Evolutionary conservation across 2,888 invertebrate species (phyloP).

Genomic region (Myopa testacea): DNA sequence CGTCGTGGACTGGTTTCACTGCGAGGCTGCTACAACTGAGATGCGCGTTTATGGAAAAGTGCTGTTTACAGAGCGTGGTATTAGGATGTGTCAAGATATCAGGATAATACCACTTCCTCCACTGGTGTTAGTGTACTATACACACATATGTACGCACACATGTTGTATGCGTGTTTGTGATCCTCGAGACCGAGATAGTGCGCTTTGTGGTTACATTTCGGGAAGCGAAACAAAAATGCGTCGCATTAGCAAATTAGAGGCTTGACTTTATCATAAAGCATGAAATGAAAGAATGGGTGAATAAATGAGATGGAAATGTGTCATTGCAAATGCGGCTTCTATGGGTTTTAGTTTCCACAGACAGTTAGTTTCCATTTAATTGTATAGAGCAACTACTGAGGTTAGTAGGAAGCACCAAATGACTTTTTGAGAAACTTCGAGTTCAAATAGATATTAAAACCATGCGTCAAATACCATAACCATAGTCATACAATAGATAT

Average conservation of each 20-base stretch:
- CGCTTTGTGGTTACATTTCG: conserved; percentile 28
- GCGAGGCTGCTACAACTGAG: conserved; percentile 1
- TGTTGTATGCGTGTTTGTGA: conserved; percentile 26
- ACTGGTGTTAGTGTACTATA: background rate
- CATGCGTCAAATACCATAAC: too few relatives aligned
- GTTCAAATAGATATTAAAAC: too few relatives aligned
- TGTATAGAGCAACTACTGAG: too few relatives aligned
- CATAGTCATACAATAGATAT: too few relatives aligned
- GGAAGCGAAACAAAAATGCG: conserved; percentile 30
- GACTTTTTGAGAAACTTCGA: too few relatives aligned
- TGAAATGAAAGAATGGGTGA: background rate
- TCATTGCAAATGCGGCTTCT: background rate
- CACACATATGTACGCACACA: background rate
- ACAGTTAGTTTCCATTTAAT: too few relatives aligned
- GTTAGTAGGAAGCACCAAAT: too few relatives aligned
- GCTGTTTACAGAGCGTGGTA: conserved; percentile 15
- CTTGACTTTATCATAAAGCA: conserved; percentile 21
- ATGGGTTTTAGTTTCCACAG: too few relatives aligned
- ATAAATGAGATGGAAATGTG: background rate
- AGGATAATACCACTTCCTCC: conserved; percentile 21
- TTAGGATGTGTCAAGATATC: conserved; percentile 32
- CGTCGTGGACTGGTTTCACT: conserved; percentile 2
- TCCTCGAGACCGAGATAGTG: conserved; percentile 15
- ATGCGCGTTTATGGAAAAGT: conserved; percentile 15
- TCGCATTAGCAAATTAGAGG: conserved; percentile 42